Percentiles rank a stretch among this genome's conserved stretches.
These are phyloP conservation scores for Leucosticte australis DNA, from an alignment of 2,113 vertebrate species.

Conservation along the genomic window DNA sequence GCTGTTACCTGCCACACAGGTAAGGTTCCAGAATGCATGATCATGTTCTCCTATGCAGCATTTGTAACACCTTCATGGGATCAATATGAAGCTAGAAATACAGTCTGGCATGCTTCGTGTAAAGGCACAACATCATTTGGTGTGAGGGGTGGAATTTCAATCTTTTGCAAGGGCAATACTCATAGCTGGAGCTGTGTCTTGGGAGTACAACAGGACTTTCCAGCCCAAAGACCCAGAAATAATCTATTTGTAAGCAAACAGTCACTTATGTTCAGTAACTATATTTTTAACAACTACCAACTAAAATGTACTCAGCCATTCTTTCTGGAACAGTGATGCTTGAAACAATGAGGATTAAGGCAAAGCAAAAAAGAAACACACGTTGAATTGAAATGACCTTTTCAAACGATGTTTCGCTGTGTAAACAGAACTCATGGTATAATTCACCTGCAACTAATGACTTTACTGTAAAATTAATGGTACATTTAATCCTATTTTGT, in stretches of 20 bases:
- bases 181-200: background rate
- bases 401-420: background rate
- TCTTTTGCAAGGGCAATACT: background rate
- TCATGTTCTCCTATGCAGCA: background rate
- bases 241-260: background rate
- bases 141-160: background rate
- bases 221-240: background rate
- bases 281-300: background rate
- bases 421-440: background rate
- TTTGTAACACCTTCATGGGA: background rate
- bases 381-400: background rate
- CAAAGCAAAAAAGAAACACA: background rate
- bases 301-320: background rate
- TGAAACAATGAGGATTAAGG: background rate
- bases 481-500: background rate
- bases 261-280: background rate
- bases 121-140: background rate
- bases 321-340: background rate
- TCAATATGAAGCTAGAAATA: background rate
- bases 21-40: background rate
- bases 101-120: background rate
- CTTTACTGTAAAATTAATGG: background rate
- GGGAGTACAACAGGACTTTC: background rate
- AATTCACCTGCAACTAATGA: background rate
- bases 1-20: background rate